phyloP scores from a whole-genome alignment of 2,888 invertebrate genomes.

The Copidosoma aretas region DNA sequence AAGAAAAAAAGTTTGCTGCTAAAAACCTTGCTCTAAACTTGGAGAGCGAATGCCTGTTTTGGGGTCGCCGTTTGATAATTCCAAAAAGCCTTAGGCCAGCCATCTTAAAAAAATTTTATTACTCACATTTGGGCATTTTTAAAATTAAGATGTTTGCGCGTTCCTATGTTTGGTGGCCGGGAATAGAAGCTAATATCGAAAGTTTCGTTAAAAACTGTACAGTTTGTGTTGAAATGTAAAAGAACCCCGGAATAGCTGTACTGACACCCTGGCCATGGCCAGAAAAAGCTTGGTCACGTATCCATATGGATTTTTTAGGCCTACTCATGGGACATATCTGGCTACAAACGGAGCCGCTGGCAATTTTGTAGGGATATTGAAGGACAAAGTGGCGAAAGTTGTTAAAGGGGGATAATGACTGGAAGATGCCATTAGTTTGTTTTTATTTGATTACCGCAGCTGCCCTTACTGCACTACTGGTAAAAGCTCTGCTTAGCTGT shows the following conservation, averaged over 20 bases:
- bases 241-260: constrained; percentile 16
- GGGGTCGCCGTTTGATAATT: constrained; percentile 25
- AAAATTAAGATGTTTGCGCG: constrained; percentile 29
- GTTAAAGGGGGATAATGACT: no score
- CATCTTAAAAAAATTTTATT: no score
- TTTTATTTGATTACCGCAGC: no score
- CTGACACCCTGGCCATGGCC: constrained; percentile 5
- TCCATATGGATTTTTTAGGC: constrained; percentile 41
- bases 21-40: neutral
- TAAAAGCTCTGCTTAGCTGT: no score
- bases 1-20: no score
- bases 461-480: no score
- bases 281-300: constrained; percentile 35
- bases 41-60: constrained; percentile 2
- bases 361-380: no score
- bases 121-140: no score
- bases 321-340: constrained; percentile 38
- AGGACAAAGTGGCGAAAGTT: no score
- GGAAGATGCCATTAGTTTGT: no score
- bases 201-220: constrained; percentile 20
- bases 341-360: no score
- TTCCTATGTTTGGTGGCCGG: constrained; percentile 38
- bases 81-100: constrained; percentile 19
- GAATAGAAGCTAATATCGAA: constrained; percentile 31
- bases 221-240: constrained; percentile 3